phyloP scores from a whole-genome alignment of 2,888 invertebrate species.

The Hoplodrina ambigua region DNA sequence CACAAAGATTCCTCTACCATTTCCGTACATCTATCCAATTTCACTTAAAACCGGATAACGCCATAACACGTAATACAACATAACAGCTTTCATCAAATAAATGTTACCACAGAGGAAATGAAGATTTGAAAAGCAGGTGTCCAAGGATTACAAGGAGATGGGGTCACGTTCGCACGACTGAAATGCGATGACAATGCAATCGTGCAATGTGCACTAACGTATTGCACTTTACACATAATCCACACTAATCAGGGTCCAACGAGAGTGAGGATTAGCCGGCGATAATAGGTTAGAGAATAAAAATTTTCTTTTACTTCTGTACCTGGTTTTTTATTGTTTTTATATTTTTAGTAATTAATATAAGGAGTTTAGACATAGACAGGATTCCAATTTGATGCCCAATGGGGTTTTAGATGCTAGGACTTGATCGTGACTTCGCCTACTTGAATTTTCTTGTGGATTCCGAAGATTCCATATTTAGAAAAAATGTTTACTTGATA shows the following conservation, averaged over 20 bases:
- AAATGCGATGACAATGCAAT: slow-evolving; percentile 88
- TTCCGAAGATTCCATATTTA: no score
- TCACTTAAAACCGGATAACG: slow-evolving; percentile 32
- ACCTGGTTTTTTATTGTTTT: no score
- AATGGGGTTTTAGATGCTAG: no score
- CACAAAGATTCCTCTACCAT: not conserved
- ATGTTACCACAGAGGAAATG: slow-evolving; percentile 67
- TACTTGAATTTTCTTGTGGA: no score
- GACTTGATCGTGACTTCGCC: no score
- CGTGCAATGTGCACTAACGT: slow-evolving; percentile 76
- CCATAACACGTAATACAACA: slow-evolving; percentile 42
- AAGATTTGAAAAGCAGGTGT: slow-evolving; percentile 86
- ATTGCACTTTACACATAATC: slow-evolving; percentile 68
- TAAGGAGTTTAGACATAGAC: no score
- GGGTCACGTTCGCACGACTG: slow-evolving; percentile 84
- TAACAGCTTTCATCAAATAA: slow-evolving; percentile 55
- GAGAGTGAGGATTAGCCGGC: slow-evolving; percentile 35
- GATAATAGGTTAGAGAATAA: slow-evolving; percentile 23
- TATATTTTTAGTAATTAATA: no score
- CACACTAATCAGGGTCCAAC: slow-evolving; percentile 67
- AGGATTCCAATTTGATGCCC: no score
- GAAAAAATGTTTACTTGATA: no score
- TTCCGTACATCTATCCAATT: slow-evolving; percentile 24
- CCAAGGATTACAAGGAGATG: slow-evolving; percentile 85
- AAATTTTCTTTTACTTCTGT: not conserved